Percentiles rank a stretch among this genome's conserved stretches.
Conservation (phyloP, 2,888 invertebrate genomes). For the Galerucella nymphaeae region DNA sequence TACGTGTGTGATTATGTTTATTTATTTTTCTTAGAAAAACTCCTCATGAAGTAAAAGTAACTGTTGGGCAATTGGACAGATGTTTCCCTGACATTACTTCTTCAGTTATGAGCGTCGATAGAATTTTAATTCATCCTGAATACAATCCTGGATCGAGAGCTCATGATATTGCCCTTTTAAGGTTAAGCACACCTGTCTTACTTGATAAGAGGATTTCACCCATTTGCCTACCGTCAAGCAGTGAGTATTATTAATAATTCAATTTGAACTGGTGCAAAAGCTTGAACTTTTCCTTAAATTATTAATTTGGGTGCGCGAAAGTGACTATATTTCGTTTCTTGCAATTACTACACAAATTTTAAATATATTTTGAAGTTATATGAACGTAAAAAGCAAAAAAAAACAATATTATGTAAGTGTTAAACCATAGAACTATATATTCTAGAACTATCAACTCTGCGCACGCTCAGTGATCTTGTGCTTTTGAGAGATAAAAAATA, state of each 20-base stretch:
- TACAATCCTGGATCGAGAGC: slow-evolving; percentile 67
- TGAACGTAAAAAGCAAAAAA: too few relatives aligned
- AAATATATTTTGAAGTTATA: too few relatives aligned
- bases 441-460: too few relatives aligned
- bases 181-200: slow-evolving; percentile 66
- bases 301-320: too few relatives aligned
- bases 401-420: too few relatives aligned
- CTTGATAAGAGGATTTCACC: slow-evolving; percentile 69
- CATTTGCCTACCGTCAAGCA: slow-evolving; percentile 69
- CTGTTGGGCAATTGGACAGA: slow-evolving; percentile 68
- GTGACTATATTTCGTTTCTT: too few relatives aligned
- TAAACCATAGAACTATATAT: too few relatives aligned
- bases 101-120: slow-evolving; percentile 67
- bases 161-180: slow-evolving; percentile 72
- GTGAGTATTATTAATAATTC: slow-evolving; percentile 53
- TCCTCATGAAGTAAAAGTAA: slow-evolving; percentile 66
- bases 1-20: too few relatives aligned
- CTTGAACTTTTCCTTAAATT: too few relatives aligned
- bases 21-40: slow-evolving; percentile 56
- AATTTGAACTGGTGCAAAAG: background rate
- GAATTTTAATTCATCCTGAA: slow-evolving; percentile 68
- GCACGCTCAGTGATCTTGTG: too few relatives aligned
- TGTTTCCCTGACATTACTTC: slow-evolving; percentile 67
- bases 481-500: too few relatives aligned
- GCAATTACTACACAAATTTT: too few relatives aligned